Percentiles rank a stretch among this genome's conserved stretches.
These are phyloP conservation scores for Bufo gargarizans DNA, from an alignment of 2,113 vertebrate species.

Conservation along the genomic window DNA sequence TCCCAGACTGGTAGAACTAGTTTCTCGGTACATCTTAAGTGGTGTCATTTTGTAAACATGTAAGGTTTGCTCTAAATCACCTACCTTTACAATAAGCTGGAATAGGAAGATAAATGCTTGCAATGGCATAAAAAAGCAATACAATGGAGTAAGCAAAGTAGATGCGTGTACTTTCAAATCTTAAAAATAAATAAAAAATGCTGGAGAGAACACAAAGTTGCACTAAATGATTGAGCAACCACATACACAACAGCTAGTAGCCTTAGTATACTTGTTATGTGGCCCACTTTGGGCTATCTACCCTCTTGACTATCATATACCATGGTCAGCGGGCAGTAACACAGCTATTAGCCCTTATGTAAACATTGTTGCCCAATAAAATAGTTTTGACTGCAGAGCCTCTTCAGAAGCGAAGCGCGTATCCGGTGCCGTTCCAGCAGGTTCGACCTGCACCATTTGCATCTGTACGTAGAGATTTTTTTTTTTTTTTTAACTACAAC, in stretches of 20 bases:
- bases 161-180: constrained; percentile 33
- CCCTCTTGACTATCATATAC: background rate
- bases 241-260: background rate
- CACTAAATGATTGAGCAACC: background rate
- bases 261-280: background rate
- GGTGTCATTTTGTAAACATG: constrained; percentile 44
- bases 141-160: constrained; percentile 23
- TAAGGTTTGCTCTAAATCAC: constrained; percentile 2
- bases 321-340: background rate
- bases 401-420: background rate
- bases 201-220: constrained; percentile 16
- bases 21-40: background rate
- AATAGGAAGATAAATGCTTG: constrained; percentile 2
- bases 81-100: constrained; percentile 15
- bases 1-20: constrained; percentile 16
- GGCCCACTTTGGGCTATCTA: background rate
- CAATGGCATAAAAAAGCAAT: background rate
- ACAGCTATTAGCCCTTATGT: background rate
- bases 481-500: background rate
- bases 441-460: background rate
- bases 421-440: background rate
- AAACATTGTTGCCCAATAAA: background rate
- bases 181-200: constrained; percentile 16
- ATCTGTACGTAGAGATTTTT: constrained; percentile 11
- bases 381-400: background rate